A percentile compares a stretch with the other conserved stretches of the same genome.
Evolutionary conservation across 2,888 invertebrate genomes (phyloP).

Genomic region (Zonitis immaculata): DNA sequence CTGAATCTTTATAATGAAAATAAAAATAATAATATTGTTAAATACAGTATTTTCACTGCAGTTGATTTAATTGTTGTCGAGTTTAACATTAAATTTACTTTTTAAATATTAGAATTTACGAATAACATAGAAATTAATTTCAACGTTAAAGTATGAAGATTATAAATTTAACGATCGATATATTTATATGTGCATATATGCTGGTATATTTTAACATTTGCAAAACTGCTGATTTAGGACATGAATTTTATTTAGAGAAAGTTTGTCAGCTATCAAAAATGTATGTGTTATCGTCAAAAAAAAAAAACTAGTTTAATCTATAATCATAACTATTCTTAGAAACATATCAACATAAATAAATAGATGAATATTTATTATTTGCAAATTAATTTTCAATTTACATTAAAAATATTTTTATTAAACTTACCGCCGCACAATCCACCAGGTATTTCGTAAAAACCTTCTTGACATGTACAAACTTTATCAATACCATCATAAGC

Average conservation of each 20-base stretch:
- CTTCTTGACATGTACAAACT: conserved; percentile 36
- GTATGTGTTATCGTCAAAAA: neutral
- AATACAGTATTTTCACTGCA: conserved; percentile 5
- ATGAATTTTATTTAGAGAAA: neutral
- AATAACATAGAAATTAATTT: conserved; percentile 27
- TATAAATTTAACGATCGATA: conserved; percentile 23
- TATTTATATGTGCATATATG: conserved; percentile 1
- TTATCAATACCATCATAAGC: conserved; percentile 14
- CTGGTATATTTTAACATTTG: neutral
- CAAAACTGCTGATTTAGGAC: neutral
- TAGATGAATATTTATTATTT: no score
- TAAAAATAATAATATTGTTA: conserved; percentile 10
- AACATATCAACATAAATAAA: no score
- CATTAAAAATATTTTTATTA: conserved; percentile 5
- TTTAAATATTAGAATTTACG: conserved; percentile 10
- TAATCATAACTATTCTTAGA: conserved; percentile 1
- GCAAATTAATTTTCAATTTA: conserved; percentile 4
- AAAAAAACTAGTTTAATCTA: neutral
- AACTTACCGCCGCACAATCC: conserved; percentile 30
- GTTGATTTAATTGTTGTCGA: conserved; percentile 12
- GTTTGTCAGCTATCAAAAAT: neutral
- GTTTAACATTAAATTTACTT: conserved; percentile 6
- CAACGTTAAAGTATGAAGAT: neutral
- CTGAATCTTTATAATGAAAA: conserved; percentile 16
- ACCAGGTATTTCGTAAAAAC: conserved; percentile 24